These are phyloP conservation scores for Drosophila sproati DNA, from an alignment of 1,140 invertebrate genomes.

Conservation along the genomic window DNA sequence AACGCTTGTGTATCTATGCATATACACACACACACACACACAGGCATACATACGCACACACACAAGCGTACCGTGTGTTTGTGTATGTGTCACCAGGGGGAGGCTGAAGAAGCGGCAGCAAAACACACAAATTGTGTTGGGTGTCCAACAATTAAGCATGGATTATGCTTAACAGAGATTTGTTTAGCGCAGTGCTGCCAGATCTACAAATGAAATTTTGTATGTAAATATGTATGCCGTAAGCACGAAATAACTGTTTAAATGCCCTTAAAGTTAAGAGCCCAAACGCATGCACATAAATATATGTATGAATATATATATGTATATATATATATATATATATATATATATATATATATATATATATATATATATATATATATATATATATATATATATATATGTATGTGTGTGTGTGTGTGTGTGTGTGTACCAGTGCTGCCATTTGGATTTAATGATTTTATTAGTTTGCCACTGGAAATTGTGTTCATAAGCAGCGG, in stretches of 20 bases:
- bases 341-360: no score
- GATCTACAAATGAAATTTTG: slow-evolving; percentile 10
- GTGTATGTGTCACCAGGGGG: slow-evolving; percentile 6
- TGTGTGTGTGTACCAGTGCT: not conserved
- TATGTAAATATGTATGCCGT: not conserved
- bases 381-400: not conserved
- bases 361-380: not conserved
- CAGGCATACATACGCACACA: not conserved
- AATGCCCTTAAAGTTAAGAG: not conserved
- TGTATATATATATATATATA: not conserved
- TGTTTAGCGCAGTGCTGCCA: slow-evolving; percentile 32
- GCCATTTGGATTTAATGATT: not conserved
- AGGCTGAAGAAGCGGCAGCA: slow-evolving; percentile 4
- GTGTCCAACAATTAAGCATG: slow-evolving; percentile 39
- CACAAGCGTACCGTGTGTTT: not conserved
- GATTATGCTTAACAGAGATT: slow-evolving; percentile 32
- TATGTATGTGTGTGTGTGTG: slow-evolving; percentile 2
- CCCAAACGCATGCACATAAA: not conserved
- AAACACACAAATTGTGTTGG: slow-evolving; percentile 10
- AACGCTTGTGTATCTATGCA: slow-evolving; percentile 69
- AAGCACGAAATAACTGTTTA: not conserved
- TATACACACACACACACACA: slow-evolving; percentile 1
- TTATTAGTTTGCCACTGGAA: not conserved
- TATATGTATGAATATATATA: slow-evolving; percentile 5
- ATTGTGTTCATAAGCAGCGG: not conserved